phyloP scores from a whole-genome alignment of 1,140 invertebrate genomes.

The Caerostris darwini region DNA sequence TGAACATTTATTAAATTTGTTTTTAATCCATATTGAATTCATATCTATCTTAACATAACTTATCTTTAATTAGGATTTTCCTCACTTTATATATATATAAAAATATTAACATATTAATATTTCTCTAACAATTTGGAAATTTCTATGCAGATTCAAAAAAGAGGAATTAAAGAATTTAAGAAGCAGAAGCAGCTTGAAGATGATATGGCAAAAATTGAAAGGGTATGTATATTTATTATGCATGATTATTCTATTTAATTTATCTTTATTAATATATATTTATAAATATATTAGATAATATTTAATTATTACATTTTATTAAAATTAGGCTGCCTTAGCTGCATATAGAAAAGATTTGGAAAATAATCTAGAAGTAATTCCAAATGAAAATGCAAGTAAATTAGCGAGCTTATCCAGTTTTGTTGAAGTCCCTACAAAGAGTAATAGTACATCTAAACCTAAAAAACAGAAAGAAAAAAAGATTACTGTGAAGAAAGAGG shows the following conservation, averaged over 20 bases:
- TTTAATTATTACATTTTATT: neutral
- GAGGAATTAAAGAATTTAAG: slow-evolving; percentile 89
- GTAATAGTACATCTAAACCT: neutral
- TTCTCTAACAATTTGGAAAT: too few species aligned
- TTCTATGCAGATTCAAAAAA: slow-evolving; percentile 85
- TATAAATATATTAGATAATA: neutral
- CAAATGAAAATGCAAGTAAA: slow-evolving; percentile 60
- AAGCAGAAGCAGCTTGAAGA: slow-evolving; percentile 89
- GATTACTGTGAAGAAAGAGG: neutral
- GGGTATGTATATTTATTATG: slow-evolving; percentile 81
- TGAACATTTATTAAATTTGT: too few species aligned
- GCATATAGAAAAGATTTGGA: slow-evolving; percentile 75
- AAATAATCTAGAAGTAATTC: slow-evolving; percentile 39
- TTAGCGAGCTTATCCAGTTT: neutral
- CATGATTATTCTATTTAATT: slow-evolving; percentile 51
- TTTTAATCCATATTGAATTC: too few species aligned
- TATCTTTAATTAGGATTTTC: too few species aligned
- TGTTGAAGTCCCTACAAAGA: neutral
- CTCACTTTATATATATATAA: too few species aligned
- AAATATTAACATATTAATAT: too few species aligned
- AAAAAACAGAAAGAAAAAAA: slow-evolving; percentile 35
- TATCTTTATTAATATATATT: neutral
- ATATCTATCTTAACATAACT: too few species aligned
- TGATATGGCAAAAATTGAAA: slow-evolving; percentile 94
- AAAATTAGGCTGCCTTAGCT: slow-evolving; percentile 39